phyloP scores from a whole-genome alignment of 2,888 invertebrate genomes.

The Cheilosia grossa region DNA sequence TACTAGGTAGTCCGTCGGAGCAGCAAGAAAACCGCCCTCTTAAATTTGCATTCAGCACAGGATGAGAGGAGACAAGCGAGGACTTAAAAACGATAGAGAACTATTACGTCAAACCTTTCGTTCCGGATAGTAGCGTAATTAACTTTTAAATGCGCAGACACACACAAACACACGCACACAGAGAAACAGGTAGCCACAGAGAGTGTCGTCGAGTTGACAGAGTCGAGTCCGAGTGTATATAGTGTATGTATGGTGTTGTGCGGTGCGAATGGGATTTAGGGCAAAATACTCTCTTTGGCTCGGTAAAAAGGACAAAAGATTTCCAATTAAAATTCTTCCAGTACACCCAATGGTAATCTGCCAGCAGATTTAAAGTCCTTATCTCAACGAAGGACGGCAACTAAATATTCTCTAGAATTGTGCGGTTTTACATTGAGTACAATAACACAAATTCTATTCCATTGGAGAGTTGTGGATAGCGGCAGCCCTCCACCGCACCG shows the following conservation, averaged over 20 bases:
- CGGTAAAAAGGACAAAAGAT: slow-evolving; percentile 64
- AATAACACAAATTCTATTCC: slow-evolving; percentile 50
- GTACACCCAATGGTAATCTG: slow-evolving; percentile 72
- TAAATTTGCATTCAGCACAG: slow-evolving; percentile 14
- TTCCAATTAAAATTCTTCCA: slow-evolving; percentile 73
- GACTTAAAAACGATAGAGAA: not conserved
- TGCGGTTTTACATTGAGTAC: slow-evolving; percentile 49
- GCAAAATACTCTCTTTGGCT: slow-evolving; percentile 39
- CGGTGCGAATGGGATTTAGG: slow-evolving; percentile 47
- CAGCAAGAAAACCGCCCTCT: not conserved
- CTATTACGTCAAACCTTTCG: slow-evolving; percentile 27
- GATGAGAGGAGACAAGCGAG: not conserved
- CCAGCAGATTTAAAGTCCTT: slow-evolving; percentile 72
- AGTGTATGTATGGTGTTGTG: not conserved
- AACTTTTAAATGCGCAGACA: slow-evolving; percentile 34
- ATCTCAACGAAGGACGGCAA: slow-evolving; percentile 55
- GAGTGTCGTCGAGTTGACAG: not conserved
- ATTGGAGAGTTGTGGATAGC: slow-evolving; percentile 28
- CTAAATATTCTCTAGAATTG: slow-evolving; percentile 56
- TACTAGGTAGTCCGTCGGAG: too few relatives aligned
- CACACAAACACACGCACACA: not conserved
- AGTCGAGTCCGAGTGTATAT: not conserved
- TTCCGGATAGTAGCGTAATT: slow-evolving; percentile 46
- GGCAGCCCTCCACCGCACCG: not conserved
- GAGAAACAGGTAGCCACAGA: too few relatives aligned